These are phyloP conservation scores for Limnephilus auricula DNA, from an alignment of 2,888 invertebrate species.

Conservation along the genomic window DNA sequence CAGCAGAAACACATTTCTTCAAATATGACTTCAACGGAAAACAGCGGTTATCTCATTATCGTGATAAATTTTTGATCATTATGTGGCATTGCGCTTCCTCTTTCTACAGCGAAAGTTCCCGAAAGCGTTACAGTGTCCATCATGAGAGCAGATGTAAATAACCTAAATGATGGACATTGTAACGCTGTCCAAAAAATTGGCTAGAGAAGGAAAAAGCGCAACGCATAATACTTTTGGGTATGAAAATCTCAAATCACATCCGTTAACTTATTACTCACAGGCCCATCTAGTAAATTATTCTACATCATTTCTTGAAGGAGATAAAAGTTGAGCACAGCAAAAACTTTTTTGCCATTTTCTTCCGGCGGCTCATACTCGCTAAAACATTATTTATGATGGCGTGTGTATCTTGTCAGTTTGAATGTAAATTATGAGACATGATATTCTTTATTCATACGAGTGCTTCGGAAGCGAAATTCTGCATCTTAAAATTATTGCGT, in stretches of 20 bases:
- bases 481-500: background rate
- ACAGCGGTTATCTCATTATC: background rate
- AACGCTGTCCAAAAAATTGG: too few species aligned
- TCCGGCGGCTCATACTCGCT: background rate
- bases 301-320: slow-evolving; percentile 21
- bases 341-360: slow-evolving; percentile 32
- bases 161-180: too few species aligned
- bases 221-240: too few species aligned
- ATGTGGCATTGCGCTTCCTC: too few species aligned
- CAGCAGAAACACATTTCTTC: too few species aligned
- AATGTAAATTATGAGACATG: slow-evolving; percentile 32
- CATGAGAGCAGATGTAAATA: too few species aligned
- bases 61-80: too few species aligned
- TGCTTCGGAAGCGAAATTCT: background rate
- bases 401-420: slow-evolving; percentile 45
- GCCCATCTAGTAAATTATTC: background rate
- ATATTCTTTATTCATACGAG: slow-evolving; percentile 26
- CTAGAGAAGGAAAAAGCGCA: too few species aligned
- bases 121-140: too few species aligned
- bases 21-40: too few species aligned
- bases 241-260: too few species aligned
- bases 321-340: slow-evolving; percentile 23
- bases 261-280: background rate
- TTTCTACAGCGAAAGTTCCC: too few species aligned
- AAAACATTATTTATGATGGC: slow-evolving; percentile 39